Evolutionary conservation across 2,888 invertebrate genomes (phyloP).

Genomic region (Aspidapion aeneum): DNA sequence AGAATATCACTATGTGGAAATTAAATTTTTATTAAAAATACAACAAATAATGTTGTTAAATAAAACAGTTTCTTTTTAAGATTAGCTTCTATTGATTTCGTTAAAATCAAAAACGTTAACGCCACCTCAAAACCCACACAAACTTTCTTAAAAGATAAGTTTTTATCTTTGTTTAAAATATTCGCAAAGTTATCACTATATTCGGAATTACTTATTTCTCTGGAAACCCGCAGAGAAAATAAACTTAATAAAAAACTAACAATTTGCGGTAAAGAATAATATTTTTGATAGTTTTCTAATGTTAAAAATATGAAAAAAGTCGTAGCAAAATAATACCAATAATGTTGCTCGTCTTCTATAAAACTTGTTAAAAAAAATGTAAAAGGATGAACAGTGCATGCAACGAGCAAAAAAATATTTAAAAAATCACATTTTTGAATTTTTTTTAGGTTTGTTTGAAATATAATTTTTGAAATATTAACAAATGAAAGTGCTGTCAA

Average conservation of each 20-base stretch:
- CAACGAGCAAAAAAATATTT: conserved; percentile 1
- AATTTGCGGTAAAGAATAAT: background rate
- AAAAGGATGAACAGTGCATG: conserved; percentile 49
- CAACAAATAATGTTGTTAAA: conserved; percentile 30
- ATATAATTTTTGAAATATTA: too few species aligned
- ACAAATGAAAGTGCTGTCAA: too few species aligned
- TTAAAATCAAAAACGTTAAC: conserved; percentile 24
- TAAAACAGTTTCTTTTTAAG: conserved; percentile 12
- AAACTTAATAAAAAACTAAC: background rate
- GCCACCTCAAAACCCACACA: conserved; percentile 35
- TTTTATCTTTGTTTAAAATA: conserved; percentile 60
- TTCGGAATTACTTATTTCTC: conserved; percentile 33
- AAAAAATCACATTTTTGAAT: too few species aligned
- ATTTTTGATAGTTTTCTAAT: background rate
- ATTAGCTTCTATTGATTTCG: conserved; percentile 2
- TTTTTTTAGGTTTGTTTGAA: too few species aligned
- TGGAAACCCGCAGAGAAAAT: background rate
- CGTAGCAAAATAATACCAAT: conserved; percentile 79
- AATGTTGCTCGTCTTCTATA: conserved; percentile 95
- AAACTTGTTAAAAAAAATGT: conserved; percentile 80
- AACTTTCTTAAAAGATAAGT: conserved; percentile 45
- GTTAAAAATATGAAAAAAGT: conserved; percentile 14
- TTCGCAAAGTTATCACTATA: conserved; percentile 68
- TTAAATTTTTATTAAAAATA: conserved; percentile 35
- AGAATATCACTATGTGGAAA: conserved; percentile 24